Base-by-base conservation (phyloP, 2,888 invertebrate species). In the Chaitophorus viminalis region DNA sequence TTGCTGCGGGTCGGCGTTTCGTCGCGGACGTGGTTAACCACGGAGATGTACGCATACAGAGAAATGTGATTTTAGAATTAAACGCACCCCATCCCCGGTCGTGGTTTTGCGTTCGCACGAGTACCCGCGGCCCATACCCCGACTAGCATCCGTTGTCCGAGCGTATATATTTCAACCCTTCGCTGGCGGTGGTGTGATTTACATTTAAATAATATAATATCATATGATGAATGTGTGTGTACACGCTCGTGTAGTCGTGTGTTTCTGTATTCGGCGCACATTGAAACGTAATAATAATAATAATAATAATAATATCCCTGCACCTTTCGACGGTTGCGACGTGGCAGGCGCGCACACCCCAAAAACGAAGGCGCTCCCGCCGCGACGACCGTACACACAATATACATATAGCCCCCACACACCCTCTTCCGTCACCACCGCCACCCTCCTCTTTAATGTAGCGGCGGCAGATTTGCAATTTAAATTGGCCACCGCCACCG, bases 381-480 rank as follows among this genome's bases (percentile, higher is more conserved):
- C 60, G 60, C 60, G 21, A 25, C 4, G 60, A 60, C 60, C 60
- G 25, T 29, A 46, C 11, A 46, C 14, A 46, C 46, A 46, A 46
- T 46, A 46, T 46, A 14, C 11, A 14, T 46, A 46, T 46, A 14
- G n/a, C 75, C 6, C 46, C 39, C 36, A 18, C 46, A 39, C 25
- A 8, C 14, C 46, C 46, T n/a, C 46, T 5, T 21, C 39, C 36
- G 4, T 5, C 21, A 21, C 60, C 6, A 14, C 46, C 29, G 14
- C 52, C 36, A 18, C 81, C 25, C 70, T 31, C 31, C 18, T 54
- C 74, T 54, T 54, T 33, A 60, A 70, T 33, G 77, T 36, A 31
- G 36, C 25, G 31, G 39, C 29, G 33, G n/a, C 52, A 14, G 85
- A 79, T 87, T 87, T 79, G 60, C 86, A 86, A 79, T 86, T 86